Conservation (phyloP, 1,140 invertebrate species). For the Planococcus citri region DNA sequence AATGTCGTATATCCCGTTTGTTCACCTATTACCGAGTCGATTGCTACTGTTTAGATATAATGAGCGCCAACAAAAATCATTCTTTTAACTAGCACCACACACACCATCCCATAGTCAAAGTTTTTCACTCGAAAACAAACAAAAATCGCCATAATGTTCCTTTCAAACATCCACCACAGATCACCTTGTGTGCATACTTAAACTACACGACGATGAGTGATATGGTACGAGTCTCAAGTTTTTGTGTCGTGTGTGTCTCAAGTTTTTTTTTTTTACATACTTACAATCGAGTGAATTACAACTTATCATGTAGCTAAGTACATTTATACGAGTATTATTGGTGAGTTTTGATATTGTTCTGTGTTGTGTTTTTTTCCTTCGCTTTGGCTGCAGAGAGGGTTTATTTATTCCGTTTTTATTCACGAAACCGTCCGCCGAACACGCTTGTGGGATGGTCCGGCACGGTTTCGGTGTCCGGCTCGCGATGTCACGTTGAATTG, state of each 20-base stretch:
- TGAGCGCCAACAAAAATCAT: constrained; percentile 3
- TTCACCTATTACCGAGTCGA: constrained; percentile 12
- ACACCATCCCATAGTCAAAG: neutral
- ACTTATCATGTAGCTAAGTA: no score
- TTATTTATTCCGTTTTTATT: neutral
- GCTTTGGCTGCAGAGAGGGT: no score
- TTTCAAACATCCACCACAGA: no score
- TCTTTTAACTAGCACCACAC: neutral
- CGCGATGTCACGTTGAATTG: neutral
- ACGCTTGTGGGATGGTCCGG: neutral
- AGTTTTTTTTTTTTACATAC: no score
- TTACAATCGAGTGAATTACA: no score
- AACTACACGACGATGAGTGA: neutral
- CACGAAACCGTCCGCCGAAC: neutral
- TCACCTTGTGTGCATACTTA: no score
- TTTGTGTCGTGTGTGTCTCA: no score
- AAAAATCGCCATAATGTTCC: neutral
- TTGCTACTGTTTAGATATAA: constrained; percentile 10
- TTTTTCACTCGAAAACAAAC: neutral
- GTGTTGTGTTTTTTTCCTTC: no score
- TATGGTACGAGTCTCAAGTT: neutral
- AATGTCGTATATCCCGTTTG: constrained; percentile 14
- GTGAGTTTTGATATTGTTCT: no score
- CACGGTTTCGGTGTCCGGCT: no score
- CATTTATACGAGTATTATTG: no score